Conservation (phyloP, 2,888 invertebrate genomes). For the Parnassius orleans region DNA sequence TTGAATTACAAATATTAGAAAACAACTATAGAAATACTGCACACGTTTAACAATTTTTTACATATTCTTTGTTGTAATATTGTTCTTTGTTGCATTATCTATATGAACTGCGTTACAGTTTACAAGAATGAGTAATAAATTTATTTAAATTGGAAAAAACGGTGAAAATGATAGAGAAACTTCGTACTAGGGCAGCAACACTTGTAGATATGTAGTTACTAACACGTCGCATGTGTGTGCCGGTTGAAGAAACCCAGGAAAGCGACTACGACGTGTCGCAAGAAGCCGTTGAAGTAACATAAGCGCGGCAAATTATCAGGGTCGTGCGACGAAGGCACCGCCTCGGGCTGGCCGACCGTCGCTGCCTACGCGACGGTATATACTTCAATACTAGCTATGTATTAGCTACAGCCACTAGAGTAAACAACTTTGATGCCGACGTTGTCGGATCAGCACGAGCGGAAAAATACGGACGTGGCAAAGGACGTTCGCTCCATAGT, state of each 20-base stretch:
- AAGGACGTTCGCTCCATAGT: constrained; percentile 54
- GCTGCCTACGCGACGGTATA: constrained; percentile 58
- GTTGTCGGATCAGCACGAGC: constrained; percentile 47
- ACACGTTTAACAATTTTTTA: too few species aligned
- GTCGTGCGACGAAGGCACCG: constrained; percentile 68
- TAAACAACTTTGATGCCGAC: constrained; percentile 54
- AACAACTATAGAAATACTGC: too few species aligned
- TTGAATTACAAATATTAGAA: too few species aligned
- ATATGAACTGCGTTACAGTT: too few species aligned
- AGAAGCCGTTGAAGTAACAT: constrained; percentile 80
- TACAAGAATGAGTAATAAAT: constrained; percentile 2
- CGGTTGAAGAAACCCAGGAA: constrained; percentile 65
- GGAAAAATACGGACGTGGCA: constrained; percentile 66
- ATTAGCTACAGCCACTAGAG: constrained; percentile 47
- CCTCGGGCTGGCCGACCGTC: constrained; percentile 56
- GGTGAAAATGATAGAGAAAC: constrained; percentile 22
- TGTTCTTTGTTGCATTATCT: too few species aligned
- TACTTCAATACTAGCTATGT: constrained; percentile 38
- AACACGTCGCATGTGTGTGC: constrained; percentile 41
- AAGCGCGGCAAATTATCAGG: constrained; percentile 79
- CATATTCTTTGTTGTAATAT: too few species aligned
- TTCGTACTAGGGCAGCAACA: constrained; percentile 19
- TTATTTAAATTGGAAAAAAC: constrained; percentile 12
- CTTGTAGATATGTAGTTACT: constrained; percentile 27
- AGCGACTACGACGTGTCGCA: constrained; percentile 66